Evolutionary conservation across 1,140 invertebrate species (phyloP), one percentile per base, ranked within the genome.

Genomic region (Procambarus clarkii): DNA sequence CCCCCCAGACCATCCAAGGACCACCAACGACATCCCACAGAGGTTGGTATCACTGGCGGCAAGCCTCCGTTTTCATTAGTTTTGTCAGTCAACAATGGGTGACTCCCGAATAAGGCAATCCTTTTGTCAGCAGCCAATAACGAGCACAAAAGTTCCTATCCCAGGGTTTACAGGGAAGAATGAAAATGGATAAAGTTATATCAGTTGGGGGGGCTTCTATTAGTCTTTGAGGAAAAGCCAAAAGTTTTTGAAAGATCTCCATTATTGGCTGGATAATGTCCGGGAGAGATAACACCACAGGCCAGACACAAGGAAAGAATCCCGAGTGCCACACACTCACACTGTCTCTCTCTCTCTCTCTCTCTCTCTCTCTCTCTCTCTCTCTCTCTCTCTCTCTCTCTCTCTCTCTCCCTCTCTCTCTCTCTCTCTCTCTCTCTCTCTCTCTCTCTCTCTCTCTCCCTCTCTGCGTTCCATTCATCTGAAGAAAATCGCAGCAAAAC

Each of bases 171-270:
- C 80, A 34, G 86, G 46, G 79, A 87, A 92, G 91, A 92, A 92
- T 92, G 91, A 88, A 87, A 92, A 92, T 92, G 91, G 91, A 92
- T 92, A 92, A 92, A 92, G 91, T 92, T 92, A 92, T 92, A 92
- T 92, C 91, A 92, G 85, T 92, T 92, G 58, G 84, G 76, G 76
- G 80, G 60, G 50, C 81, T 92, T 92, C 86, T 92, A 92, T 92
- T 92, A 92, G 91, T 92, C 78, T 92, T 92, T 92, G 91, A 87
- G 86, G 74, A 88, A 58, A 85, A 82, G 86, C 79, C 83, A 92
- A 92, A 92, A 92, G 80, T 92, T 92, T 34, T 82, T 87, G 85
- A 92, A 92, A 87, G 91, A 92, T 90, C 48, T 84, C 88, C 82
- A 90, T 90, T 90, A 90, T 90, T 90, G 88, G 88, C 54, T n/a